Base-by-base conservation (phyloP, 2,797 vertebrate species). In the Vireo griseus region DNA sequence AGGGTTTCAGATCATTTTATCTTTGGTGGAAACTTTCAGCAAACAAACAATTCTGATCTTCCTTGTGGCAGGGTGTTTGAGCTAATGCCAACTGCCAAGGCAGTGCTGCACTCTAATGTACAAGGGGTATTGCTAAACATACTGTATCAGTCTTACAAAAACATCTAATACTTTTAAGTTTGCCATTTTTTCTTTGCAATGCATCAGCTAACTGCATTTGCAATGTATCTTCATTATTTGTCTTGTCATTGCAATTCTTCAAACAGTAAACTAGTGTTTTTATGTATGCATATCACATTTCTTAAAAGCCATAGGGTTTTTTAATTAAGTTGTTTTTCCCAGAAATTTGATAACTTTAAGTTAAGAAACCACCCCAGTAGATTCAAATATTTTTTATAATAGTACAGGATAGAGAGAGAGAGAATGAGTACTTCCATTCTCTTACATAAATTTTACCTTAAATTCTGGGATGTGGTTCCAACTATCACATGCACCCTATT, bases 401-500 rank as follows among this genome's bases (percentile, higher is more conserved):
- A 42, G 12, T 37, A 25, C 24, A 39, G 12, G 9, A 35, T 5
- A 44, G 31, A 54, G 9, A 37, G 29, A 37, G 29, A 68, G 8
- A 74, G 16, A 71, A 63, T 28, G 3, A 51, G 1, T 55, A 48
- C 6, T 45, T 62, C 20, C 2, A 21, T 65, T 75, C 33, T 19
- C 11, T 42, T 62, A 8, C 33, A 37, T 14, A 81, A 25, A 48
- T 75, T 86, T 72, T 82, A 47, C 26, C 9, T 61, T 24, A 65
- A 2, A 39, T 51, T 65, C 88, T 58, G 22, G 16, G 39, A 35
- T 47, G 7, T 33, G 4, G 10, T 42, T 95, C 50, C 47, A 51
- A 78, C 3, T 21, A 2, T n/a, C 44, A 45, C 2, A 20, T 4
- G 0, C 6, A 33, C 16, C 11, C 9, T 31, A 24, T 40, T 28